Evolutionary conservation across 1,140 invertebrate genomes (phyloP).

Genomic region (Rhyzopertha dominica): DNA sequence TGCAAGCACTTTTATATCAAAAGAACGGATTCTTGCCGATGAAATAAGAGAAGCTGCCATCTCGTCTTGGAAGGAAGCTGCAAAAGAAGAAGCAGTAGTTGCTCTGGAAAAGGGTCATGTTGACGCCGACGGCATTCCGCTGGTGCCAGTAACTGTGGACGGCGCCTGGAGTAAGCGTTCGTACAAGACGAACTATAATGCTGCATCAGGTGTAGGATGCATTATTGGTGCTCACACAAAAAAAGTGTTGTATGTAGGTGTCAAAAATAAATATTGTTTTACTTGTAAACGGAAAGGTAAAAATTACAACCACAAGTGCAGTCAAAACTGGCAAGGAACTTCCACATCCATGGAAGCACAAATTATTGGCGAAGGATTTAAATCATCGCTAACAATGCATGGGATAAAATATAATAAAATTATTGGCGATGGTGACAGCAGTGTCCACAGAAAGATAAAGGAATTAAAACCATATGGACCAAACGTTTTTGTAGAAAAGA

Average conservation of each 20-base stretch:
- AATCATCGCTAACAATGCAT: too few relatives aligned
- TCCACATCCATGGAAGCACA: too few relatives aligned
- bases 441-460: too few relatives aligned
- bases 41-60: conserved; percentile 18
- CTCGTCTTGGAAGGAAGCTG: conserved; percentile 23
- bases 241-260: conserved; percentile 39
- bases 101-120: conserved; percentile 30
- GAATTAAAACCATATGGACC: too few relatives aligned
- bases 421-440: too few relatives aligned
- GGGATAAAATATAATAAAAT: too few relatives aligned
- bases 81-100: conserved; percentile 26
- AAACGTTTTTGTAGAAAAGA: too few relatives aligned
- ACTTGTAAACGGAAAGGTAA: conserved; percentile 12
- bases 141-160: conserved; percentile 39
- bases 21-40: conserved; percentile 17
- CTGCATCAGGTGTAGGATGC: conserved; percentile 35
- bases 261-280: conserved; percentile 40
- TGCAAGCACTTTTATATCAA: conserved; percentile 21
- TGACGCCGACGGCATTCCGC: conserved; percentile 36
- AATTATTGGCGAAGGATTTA: too few relatives aligned
- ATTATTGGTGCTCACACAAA: conserved; percentile 33
- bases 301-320: too few relatives aligned
- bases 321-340: too few relatives aligned
- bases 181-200: conserved; percentile 35
- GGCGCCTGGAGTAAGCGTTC: conserved; percentile 39